Conservation (phyloP, 1,140 invertebrate species). For the Pararge aegeria region DNA sequence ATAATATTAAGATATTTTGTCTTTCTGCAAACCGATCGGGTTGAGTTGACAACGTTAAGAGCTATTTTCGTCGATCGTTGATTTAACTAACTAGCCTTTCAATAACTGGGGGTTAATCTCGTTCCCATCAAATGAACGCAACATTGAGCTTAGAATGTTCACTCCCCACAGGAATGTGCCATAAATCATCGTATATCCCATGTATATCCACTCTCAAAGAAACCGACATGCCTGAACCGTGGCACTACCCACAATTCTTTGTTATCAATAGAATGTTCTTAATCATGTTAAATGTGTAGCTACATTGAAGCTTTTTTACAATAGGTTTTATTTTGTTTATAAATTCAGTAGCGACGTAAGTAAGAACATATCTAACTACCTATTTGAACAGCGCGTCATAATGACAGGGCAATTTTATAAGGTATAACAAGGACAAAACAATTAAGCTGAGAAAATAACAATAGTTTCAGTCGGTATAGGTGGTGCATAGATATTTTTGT, state of each 20-base stretch:
- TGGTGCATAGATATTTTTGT: no score
- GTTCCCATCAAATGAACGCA: slow-evolving; percentile 48
- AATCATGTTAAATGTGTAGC: slow-evolving; percentile 17
- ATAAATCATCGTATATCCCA: slow-evolving; percentile 49
- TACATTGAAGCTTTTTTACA: background rate
- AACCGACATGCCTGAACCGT: slow-evolving; percentile 21
- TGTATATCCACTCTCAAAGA: slow-evolving; percentile 35
- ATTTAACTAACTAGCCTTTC: no score
- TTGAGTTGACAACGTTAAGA: no score
- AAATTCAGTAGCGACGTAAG: background rate
- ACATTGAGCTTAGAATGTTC: slow-evolving; percentile 29
- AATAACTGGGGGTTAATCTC: slow-evolving; percentile 8
- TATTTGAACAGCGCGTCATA: background rate
- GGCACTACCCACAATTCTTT: slow-evolving; percentile 18
- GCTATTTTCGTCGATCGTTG: no score
- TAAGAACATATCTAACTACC: background rate
- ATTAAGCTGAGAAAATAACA: no score
- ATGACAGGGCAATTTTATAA: background rate
- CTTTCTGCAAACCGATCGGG: no score
- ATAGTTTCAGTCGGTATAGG: no score
- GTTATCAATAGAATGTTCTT: slow-evolving; percentile 25
- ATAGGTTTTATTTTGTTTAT: background rate
- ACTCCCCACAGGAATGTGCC: slow-evolving; percentile 50
- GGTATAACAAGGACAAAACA: background rate
- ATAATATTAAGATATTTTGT: no score